Conservation (phyloP, 2,888 invertebrate species). For the Fabriciana adippe region DNA sequence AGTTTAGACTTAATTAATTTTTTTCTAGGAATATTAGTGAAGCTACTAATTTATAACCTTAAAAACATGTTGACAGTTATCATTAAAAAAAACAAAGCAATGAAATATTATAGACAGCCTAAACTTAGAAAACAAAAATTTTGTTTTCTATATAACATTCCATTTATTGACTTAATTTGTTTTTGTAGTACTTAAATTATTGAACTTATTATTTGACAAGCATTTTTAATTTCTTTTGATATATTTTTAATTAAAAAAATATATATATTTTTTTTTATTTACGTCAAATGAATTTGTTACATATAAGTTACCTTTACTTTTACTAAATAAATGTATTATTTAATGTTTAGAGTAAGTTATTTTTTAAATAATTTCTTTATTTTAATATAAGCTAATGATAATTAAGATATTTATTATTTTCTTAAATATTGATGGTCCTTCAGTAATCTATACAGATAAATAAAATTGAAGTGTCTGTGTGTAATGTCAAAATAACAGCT, state of each 20-base stretch:
- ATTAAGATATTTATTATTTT: conserved; percentile 25
- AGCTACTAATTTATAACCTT: conserved; percentile 13
- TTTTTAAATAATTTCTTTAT: neutral
- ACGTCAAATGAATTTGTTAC: neutral
- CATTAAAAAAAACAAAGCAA: no score
- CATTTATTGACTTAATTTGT: no score
- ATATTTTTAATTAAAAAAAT: neutral
- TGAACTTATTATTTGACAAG: neutral
- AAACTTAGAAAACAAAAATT: no score
- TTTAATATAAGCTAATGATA: conserved; percentile 1
- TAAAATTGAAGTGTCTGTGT: no score
- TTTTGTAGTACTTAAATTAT: no score
- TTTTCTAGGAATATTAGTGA: conserved; percentile 58
- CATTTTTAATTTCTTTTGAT: neutral
- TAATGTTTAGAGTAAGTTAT: no score
- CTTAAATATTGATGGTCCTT: no score
- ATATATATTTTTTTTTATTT: conserved; percentile 8
- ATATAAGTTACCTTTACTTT: conserved; percentile 15
- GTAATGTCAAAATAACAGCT: no score
- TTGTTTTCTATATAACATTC: no score
- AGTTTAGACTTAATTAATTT: no score
- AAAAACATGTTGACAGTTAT: no score
- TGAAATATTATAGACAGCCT: neutral
- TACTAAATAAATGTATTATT: conserved; percentile 1
- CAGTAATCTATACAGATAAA: no score